phyloP scores from a whole-genome alignment of 2,888 invertebrate species.

The Lymantria dispar region DNA sequence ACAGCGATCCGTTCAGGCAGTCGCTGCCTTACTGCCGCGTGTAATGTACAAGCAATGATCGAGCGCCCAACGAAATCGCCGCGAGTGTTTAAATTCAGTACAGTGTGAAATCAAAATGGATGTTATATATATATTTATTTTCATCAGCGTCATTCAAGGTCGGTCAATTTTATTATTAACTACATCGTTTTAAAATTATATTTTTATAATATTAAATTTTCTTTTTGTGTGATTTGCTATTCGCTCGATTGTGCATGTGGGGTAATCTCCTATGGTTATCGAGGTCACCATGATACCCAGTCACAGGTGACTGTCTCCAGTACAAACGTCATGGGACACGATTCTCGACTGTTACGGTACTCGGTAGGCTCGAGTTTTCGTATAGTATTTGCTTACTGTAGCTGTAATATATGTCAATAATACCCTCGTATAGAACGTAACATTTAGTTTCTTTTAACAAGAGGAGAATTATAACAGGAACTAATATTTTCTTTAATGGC shows the following conservation, averaged over 20 bases:
- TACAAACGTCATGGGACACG: conserved; percentile 32
- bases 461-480: too few species aligned
- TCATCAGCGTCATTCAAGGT: conserved; percentile 56
- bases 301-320: conserved; percentile 32
- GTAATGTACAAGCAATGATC: conserved; percentile 55
- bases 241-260: conserved; percentile 30
- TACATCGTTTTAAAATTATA: conserved; percentile 1
- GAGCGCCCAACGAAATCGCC: conserved; percentile 42
- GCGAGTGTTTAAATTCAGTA: conserved; percentile 59
- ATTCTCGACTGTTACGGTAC: conserved; percentile 22
- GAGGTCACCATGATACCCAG: conserved; percentile 28
- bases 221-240: conserved; percentile 16
- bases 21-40: conserved; percentile 44
- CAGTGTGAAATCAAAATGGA: conserved; percentile 64
- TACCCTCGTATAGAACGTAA: neutral
- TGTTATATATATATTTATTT: conserved; percentile 53
- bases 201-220: neutral
- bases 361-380: conserved; percentile 22
- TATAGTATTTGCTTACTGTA: conserved; percentile 27
- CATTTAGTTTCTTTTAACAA: too few species aligned
- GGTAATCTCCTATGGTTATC: conserved; percentile 32
- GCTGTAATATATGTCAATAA: conserved; percentile 2
- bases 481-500: too few species aligned
- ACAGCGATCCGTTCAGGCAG: conserved; percentile 39
- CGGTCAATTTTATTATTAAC: conserved; percentile 9